These are phyloP conservation scores for Pygoscelis adeliae DNA, from an alignment of 2,113 vertebrate species.

Conservation along the genomic window DNA sequence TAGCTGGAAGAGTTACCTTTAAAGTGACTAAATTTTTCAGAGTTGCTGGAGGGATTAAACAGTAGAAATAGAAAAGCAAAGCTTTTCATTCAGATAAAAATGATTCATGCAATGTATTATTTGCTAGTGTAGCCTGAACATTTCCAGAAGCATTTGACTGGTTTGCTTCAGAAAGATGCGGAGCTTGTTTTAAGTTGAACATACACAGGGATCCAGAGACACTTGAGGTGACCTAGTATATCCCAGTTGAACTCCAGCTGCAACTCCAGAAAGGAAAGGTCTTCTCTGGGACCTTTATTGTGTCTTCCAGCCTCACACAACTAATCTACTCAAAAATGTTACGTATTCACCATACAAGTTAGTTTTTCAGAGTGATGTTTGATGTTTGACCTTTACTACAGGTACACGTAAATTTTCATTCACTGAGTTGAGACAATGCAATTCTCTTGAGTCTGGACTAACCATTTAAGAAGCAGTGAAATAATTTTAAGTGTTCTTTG, in stretches of 20 bases:
- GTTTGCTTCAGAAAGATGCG: neutral
- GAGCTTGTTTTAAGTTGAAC: neutral
- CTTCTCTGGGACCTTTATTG: neutral
- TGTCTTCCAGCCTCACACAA: neutral
- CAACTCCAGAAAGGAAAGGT: neutral
- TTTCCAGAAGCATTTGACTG: neutral
- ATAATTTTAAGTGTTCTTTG: neutral
- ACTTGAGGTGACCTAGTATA: neutral
- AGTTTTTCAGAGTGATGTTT: neutral
- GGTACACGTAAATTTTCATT: neutral
- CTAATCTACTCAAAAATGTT: neutral
- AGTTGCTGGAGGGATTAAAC: neutral
- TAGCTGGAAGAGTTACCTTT: neutral
- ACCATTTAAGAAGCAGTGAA: neutral
- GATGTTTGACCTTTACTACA: neutral
- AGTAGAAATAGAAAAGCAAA: neutral
- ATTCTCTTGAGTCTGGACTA: neutral
- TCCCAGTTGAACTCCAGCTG: neutral
- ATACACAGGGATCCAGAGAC: neutral
- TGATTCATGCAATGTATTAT: neutral
- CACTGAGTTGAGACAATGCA: neutral
- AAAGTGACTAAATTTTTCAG: neutral
- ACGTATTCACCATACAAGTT: neutral
- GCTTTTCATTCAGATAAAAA: neutral
- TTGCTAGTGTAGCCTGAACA: neutral